These are phyloP conservation scores for Acanthosoma haemorrhoidale DNA, from an alignment of 2,888 invertebrate species.

Conservation along the genomic window DNA sequence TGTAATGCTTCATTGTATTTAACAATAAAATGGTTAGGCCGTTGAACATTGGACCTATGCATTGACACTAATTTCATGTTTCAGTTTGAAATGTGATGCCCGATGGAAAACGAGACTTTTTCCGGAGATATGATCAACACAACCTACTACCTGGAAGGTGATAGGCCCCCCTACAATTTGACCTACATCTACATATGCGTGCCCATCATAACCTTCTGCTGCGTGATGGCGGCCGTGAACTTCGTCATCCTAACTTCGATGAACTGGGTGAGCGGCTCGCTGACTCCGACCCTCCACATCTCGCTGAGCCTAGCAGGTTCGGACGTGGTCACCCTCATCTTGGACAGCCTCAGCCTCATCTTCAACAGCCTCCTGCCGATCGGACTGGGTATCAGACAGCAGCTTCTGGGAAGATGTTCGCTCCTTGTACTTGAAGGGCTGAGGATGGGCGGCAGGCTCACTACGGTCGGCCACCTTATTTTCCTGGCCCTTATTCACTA, in stretches of 20 bases:
- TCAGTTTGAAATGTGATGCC: background rate
- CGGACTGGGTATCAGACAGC: conserved; percentile 30
- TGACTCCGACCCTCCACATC: conserved; percentile 50
- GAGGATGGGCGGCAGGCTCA: conserved; percentile 56
- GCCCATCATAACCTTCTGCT: conserved; percentile 50
- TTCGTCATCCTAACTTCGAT: conserved; percentile 52
- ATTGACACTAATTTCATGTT: too few species aligned
- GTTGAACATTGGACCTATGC: too few species aligned
- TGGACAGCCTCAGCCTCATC: conserved; percentile 52
- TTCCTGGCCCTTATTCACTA: conserved; percentile 62
- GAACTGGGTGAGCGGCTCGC: conserved; percentile 53
- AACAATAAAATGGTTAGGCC: too few species aligned
- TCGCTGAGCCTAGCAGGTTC: conserved; percentile 38
- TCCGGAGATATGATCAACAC: background rate
- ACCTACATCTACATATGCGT: conserved; percentile 44
- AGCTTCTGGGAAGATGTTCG: conserved; percentile 41
- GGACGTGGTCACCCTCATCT: conserved; percentile 47
- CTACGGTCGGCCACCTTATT: conserved; percentile 58
- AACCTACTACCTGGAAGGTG: background rate
- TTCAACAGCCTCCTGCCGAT: conserved; percentile 53
- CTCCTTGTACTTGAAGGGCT: conserved; percentile 48
- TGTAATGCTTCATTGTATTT: too few species aligned
- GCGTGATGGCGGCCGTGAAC: conserved; percentile 53
- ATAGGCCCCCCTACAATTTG: background rate
- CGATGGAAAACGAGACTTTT: background rate